phyloP scores from a whole-genome alignment of 2,113 vertebrate species.

The Rhinogobius similis region DNA sequence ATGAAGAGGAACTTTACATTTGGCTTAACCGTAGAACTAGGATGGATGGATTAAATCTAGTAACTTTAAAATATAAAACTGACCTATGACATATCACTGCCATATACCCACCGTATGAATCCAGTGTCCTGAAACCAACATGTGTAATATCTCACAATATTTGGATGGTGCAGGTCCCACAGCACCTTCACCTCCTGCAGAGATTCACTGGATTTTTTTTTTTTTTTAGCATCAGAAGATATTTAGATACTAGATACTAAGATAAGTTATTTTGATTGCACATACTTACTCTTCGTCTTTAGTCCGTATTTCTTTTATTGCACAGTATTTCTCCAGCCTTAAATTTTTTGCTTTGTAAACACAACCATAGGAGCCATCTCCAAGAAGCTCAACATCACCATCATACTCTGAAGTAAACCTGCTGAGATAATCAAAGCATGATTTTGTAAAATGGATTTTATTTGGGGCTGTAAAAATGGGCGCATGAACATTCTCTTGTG shows the following conservation, averaged over 20 bases:
- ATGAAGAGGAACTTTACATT: conserved; percentile 63
- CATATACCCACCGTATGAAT: conserved; percentile 14
- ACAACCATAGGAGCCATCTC: conserved; percentile 61
- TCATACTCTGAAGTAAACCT: conserved; percentile 65
- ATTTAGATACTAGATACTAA: too few relatives aligned
- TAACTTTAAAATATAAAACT: background rate
- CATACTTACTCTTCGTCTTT: too few relatives aligned
- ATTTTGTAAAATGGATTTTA: too few relatives aligned
- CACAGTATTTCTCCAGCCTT: conserved; percentile 27
- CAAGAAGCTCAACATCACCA: conserved; percentile 28
- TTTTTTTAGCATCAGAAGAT: too few relatives aligned
- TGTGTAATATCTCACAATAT: conserved; percentile 70
- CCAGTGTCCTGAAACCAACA: conserved; percentile 57
- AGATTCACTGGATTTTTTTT: conserved; percentile 69
- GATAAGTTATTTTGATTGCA: too few relatives aligned
- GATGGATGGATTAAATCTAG: background rate
- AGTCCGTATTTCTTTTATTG: conserved; percentile 67
- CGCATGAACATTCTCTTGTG: too few relatives aligned
- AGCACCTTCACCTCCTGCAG: conserved; percentile 53
- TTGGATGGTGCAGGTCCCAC: conserved; percentile 47
- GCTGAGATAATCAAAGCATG: background rate
- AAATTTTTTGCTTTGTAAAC: conserved; percentile 62
- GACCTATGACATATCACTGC: too few relatives aligned
- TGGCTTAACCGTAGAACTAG: conserved; percentile 27
- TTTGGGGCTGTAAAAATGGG: too few relatives aligned